Base-by-base conservation (phyloP, 2,797 vertebrate genomes). In the Rhynchonycteris naso region DNA sequence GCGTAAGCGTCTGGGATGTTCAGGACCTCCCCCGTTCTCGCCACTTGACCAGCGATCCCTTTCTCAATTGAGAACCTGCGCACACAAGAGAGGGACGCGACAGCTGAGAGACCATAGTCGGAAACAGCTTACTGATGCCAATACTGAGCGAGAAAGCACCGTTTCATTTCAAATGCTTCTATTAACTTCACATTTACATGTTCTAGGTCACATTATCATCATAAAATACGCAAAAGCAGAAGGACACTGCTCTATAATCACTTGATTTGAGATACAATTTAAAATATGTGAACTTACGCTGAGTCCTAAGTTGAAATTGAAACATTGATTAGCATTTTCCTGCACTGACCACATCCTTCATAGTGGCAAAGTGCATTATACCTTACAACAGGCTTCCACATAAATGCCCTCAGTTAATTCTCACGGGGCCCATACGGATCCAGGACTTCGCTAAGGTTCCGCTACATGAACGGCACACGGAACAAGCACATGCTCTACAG, bases 1-100 rank as follows among this genome's bases (percentile, higher is more conserved):
- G 99, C 99, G 98, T 99, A 99, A 98, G 99, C 99, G 97, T 99
- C 99, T 92, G 99, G 99, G 98, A 99, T 99, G 98, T 99, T 99
- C 97, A 99, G 98, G 97, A 99, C 99, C 98, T 99, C 99, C 96
- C 99, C 99, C 61, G 99, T 99, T 98, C 98, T 99, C 95, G 99
- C 99, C 95, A 99, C 99, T 97, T 99, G 99, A 80, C 99, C 99
- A 90, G 99, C 99, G 95, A 99, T 99, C 98, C 99, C 99, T 98
- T 99, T 99, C 88, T 99, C 99, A 98, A 99, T 99, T 94, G 99
- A 99, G 99, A 99, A 99, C 98, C 99, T 99, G 97, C 38, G 95
- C 24, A 94, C 76, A 97, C 59, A 75, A 92, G 38, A 97, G 95
- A 97, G 92, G 71, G 18, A 10, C 61, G 43, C 43, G 8, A 43